Conservation (phyloP, 1,140 invertebrate species). For the Lasaia peninsularis region DNA sequence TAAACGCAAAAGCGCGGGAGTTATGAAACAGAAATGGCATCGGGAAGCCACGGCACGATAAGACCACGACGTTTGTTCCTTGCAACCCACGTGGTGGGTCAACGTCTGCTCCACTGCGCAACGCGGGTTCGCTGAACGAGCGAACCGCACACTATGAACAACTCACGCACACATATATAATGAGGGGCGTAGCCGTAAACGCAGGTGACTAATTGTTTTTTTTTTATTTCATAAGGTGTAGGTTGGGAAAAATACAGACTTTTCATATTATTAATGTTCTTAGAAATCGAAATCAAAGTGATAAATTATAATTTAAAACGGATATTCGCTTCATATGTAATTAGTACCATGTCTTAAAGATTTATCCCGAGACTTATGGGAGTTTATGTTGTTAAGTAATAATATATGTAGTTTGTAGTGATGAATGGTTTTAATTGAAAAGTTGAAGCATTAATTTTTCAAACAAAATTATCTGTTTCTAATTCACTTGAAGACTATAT, state of each 20-base stretch:
- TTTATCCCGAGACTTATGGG: not conserved
- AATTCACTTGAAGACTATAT: too few species aligned
- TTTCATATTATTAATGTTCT: not conserved
- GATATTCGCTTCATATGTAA: not conserved
- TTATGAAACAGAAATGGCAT: conserved; percentile 47
- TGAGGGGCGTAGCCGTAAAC: conserved; percentile 18
- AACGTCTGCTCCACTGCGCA: conserved; percentile 67
- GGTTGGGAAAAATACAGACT: conserved; percentile 10
- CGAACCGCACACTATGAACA: conserved; percentile 26
- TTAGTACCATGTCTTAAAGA: not conserved
- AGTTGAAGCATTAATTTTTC: too few species aligned
- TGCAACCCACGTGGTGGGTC: conserved; percentile 67
- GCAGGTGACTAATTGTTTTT: conserved; percentile 51
- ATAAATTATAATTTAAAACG: conserved; percentile 3
- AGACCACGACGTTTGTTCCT: conserved; percentile 30
- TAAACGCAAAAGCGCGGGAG: conserved; percentile 38
- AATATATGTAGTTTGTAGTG: not conserved
- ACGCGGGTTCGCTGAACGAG: conserved; percentile 48
- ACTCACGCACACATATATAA: conserved; percentile 25
- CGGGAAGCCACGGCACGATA: conserved; percentile 50
- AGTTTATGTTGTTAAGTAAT: conserved; percentile 2
- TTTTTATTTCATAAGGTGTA: conserved; percentile 20
- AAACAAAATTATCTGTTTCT: too few species aligned
- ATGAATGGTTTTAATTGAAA: too few species aligned
- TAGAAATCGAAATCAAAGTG: conserved; percentile 5